phyloP scores from a whole-genome alignment of 2,888 invertebrate genomes.

The Mimumesa dahlbomi region DNA sequence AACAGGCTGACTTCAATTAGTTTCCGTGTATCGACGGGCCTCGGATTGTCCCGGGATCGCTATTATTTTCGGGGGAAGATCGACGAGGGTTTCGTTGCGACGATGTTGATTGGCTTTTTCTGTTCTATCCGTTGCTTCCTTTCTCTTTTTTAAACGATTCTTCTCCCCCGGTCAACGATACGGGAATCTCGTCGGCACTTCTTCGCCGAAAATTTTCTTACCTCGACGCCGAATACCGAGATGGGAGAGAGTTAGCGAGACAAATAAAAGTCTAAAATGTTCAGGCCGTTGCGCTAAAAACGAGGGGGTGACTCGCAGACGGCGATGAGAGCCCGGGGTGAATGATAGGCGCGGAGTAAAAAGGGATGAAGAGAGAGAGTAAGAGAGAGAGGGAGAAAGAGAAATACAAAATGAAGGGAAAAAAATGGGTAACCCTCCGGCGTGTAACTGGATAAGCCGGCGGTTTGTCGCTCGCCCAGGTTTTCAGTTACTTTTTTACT shows the following conservation, averaged over 20 bases:
- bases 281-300: conserved; percentile 4
- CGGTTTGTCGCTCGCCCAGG: conserved; percentile 69
- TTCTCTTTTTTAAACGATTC: neutral
- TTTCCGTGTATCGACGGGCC: too few species aligned
- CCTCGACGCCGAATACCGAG: neutral
- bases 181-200: neutral
- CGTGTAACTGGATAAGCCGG: conserved; percentile 71
- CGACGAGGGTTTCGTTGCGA: too few species aligned
- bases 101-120: too few species aligned
- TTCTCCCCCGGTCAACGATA: neutral
- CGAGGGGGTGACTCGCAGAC: conserved; percentile 39
- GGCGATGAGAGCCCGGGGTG: conserved; percentile 28
- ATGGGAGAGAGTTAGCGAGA: conserved; percentile 8
- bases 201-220: neutral
- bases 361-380: conserved; percentile 11
- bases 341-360: conserved; percentile 24
- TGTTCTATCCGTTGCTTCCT: too few species aligned
- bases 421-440: conserved; percentile 56
- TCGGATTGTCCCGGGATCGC: too few species aligned
- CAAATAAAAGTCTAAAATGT: conserved; percentile 17
- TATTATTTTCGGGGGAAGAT: too few species aligned
- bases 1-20: too few species aligned
- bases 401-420: conserved; percentile 50
- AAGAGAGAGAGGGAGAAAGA: conserved; percentile 5
- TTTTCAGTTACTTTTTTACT: conserved; percentile 71